phyloP scores from a whole-genome alignment of 2,888 invertebrate species.

The Volucella inanis region DNA sequence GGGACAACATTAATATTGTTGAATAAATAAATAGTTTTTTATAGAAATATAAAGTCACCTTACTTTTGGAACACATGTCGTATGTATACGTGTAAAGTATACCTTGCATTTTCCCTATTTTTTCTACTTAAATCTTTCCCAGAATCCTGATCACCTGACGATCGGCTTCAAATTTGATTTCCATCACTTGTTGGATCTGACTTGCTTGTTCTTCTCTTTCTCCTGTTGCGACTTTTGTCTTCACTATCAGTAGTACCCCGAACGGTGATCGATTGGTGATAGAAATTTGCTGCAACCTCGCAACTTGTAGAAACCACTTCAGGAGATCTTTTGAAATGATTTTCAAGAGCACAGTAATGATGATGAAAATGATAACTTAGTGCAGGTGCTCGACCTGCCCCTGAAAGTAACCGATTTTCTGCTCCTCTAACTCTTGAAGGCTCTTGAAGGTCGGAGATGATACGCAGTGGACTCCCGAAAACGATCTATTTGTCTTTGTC shows the following conservation, averaged over 20 bases:
- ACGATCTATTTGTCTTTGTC: too few relatives aligned
- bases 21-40: too few relatives aligned
- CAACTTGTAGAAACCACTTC: conserved; percentile 76
- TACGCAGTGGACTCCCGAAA: background rate
- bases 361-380: too few relatives aligned
- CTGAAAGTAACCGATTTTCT: conserved; percentile 25
- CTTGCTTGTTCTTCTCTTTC: too few relatives aligned
- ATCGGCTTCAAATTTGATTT: conserved; percentile 15
- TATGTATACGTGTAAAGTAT: too few relatives aligned
- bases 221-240: background rate
- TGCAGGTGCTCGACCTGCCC: too few relatives aligned
- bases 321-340: conserved; percentile 74
- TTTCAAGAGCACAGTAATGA: too few relatives aligned
- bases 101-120: background rate
- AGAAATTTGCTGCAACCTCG: conserved; percentile 11
- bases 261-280: conserved; percentile 35
- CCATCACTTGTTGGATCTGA: too few relatives aligned
- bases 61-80: too few relatives aligned
- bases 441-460: conserved; percentile 1
- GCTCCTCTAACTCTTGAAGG: conserved; percentile 9
- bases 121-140: conserved; percentile 11
- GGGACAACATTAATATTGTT: too few relatives aligned
- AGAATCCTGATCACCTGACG: conserved; percentile 5
- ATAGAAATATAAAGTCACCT: too few relatives aligned
- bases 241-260: conserved; percentile 60